phyloP scores from a whole-genome alignment of 92 coral and sea anemone species.

The Isaurus tuberculatus region DNA sequence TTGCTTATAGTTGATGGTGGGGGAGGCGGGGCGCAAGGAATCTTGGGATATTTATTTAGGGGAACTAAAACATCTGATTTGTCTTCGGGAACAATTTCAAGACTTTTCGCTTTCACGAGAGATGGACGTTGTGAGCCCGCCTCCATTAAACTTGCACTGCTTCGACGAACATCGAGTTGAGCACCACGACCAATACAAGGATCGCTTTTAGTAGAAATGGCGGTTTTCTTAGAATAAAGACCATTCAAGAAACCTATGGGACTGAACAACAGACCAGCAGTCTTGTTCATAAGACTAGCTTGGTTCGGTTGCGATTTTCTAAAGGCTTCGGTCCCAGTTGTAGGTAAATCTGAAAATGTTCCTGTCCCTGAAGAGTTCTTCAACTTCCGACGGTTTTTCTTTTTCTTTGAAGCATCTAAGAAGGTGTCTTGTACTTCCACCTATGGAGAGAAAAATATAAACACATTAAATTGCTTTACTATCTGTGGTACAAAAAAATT shows the following conservation, averaged over 20 bases:
- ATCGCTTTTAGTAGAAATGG: constrained; percentile 54
- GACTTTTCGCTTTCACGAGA: constrained; percentile 69
- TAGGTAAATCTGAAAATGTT: constrained; percentile 23
- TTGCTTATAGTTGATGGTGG: constrained; percentile 9
- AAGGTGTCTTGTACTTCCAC: constrained; percentile 8
- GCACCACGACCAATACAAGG: constrained; percentile 18
- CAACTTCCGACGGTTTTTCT: constrained; percentile 65
- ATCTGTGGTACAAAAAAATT: too few relatives aligned
- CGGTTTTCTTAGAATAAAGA: constrained; percentile 44
- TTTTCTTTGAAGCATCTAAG: constrained; percentile 45
- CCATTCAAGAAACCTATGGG: constrained; percentile 73
- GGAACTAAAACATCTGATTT: constrained; percentile 19
- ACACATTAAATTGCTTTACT: too few relatives aligned
- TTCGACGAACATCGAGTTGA: not conserved
- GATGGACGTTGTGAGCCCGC: not conserved
- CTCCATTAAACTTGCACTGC: constrained; percentile 3
- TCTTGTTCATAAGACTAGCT: constrained; percentile 72
- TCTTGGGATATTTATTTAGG: not conserved
- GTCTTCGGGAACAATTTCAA: constrained; percentile 77
- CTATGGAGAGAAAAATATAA: not conserved
- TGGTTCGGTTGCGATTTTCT: constrained; percentile 51
- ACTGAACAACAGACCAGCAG: constrained; percentile 93
- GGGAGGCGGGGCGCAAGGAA: constrained; percentile 38
- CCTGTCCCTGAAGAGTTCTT: constrained; percentile 48
- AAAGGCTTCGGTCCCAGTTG: constrained; percentile 29